Conservation (phyloP, 2,888 invertebrate species). For the Unio delphinus region DNA sequence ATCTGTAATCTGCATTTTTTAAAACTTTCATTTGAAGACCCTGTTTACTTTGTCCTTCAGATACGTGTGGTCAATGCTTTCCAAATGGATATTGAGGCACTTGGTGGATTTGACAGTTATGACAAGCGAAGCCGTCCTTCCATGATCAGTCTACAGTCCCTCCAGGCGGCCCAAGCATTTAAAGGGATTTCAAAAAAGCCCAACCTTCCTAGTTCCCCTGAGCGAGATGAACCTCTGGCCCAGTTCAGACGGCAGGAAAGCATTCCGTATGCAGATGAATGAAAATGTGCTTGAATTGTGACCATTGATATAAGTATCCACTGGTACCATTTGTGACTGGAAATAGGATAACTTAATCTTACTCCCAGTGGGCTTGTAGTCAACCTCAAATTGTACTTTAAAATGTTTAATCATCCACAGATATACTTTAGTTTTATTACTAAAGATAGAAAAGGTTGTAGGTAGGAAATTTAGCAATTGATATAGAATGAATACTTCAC, state of each 20-base stretch:
- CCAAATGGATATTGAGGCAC: slow-evolving; percentile 74
- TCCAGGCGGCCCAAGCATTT: slow-evolving; percentile 52
- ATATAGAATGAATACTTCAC: too few species aligned
- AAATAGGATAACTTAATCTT: too few species aligned
- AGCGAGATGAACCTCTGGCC: slow-evolving; percentile 54
- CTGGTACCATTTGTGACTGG: too few species aligned
- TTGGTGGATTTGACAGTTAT: slow-evolving; percentile 74
- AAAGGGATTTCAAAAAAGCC: slow-evolving; percentile 58
- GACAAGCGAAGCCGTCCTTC: slow-evolving; percentile 69
- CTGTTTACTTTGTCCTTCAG: slow-evolving; percentile 76
- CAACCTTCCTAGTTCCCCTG: slow-evolving; percentile 63
- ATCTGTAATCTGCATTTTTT: not conserved
- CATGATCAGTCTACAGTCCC: slow-evolving; percentile 67
- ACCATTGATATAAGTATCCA: too few species aligned
- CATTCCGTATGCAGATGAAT: slow-evolving; percentile 66
- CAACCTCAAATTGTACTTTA: too few species aligned
- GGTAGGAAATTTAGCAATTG: too few species aligned
- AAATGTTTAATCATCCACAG: too few species aligned
- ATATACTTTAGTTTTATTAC: too few species aligned
- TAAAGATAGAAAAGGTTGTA: too few species aligned
- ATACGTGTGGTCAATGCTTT: slow-evolving; percentile 99
- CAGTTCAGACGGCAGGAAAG: slow-evolving; percentile 60
- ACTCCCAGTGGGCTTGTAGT: too few species aligned
- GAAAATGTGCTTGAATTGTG: slow-evolving; percentile 6
- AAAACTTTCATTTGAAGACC: too few species aligned